A percentile compares a stretch with the other conserved stretches of the same genome.
Evolutionary conservation across 2,888 invertebrate species (phyloP).

Genomic region (Ophraella communa): DNA sequence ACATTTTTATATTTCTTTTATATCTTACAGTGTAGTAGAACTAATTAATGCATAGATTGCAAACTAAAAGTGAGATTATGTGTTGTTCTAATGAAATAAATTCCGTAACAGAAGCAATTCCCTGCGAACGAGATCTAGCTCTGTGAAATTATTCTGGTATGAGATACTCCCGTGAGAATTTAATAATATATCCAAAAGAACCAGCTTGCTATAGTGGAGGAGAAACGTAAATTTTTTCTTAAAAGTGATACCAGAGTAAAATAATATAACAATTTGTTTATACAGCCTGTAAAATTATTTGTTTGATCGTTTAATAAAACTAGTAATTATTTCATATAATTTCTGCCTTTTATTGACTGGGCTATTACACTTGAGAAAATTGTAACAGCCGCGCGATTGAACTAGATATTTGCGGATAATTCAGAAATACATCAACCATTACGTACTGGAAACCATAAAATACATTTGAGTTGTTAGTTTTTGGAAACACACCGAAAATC

Average conservation of each 20-base stretch:
- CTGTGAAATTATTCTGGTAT: slow-evolving; percentile 25
- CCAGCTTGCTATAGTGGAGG: slow-evolving; percentile 21
- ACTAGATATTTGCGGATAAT: slow-evolving; percentile 3
- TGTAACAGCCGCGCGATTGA: not conserved
- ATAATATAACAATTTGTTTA: too few species aligned
- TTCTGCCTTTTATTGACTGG: not conserved
- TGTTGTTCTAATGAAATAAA: slow-evolving; percentile 38
- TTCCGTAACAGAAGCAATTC: slow-evolving; percentile 37
- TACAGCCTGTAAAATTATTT: too few species aligned
- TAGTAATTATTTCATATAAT: too few species aligned
- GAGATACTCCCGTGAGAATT: slow-evolving; percentile 24
- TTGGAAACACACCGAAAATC: slow-evolving; percentile 7
- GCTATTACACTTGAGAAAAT: not conserved
- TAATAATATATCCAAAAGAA: slow-evolving; percentile 21
- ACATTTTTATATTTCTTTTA: not conserved
- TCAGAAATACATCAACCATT: slow-evolving; percentile 8
- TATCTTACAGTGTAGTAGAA: not conserved
- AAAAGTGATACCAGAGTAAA: too few species aligned
- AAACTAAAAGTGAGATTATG: slow-evolving; percentile 8
- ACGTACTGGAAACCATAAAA: slow-evolving; percentile 8
- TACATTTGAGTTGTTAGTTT: slow-evolving; percentile 13
- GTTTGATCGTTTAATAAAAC: too few species aligned
- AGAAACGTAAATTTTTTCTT: too few species aligned
- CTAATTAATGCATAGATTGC: not conserved
- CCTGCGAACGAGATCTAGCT: slow-evolving; percentile 13